Percentiles rank a stretch among this genome's conserved stretches.
These are phyloP conservation scores for Lasioglossum morio DNA, from an alignment of 2,888 invertebrate species.

Conservation along the genomic window DNA sequence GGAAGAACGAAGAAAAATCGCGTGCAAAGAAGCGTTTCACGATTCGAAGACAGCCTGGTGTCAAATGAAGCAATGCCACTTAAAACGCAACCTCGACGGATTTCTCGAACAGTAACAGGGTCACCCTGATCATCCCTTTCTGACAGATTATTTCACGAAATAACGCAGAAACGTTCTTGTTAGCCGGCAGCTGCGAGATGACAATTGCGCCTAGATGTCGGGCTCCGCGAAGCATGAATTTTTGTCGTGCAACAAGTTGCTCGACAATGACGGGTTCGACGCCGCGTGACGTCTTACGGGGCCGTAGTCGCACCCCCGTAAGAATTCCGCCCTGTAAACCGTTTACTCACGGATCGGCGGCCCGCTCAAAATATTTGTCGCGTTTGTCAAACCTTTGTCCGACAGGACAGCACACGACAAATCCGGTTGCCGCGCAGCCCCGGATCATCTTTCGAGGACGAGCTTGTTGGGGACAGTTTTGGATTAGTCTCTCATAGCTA, in stretches of 20 bases:
- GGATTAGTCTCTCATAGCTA: slow-evolving; percentile 37
- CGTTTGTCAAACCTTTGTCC: slow-evolving; percentile 70
- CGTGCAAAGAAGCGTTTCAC: not conserved
- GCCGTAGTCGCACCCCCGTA: slow-evolving; percentile 38
- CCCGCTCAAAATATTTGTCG: slow-evolving; percentile 83
- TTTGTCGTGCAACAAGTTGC: slow-evolving; percentile 72
- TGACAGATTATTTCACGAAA: slow-evolving; percentile 63
- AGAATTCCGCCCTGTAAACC: slow-evolving; percentile 77
- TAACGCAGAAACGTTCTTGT: slow-evolving; percentile 54
- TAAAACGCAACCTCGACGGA: slow-evolving; percentile 37
- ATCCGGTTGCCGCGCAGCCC: slow-evolving; percentile 52
- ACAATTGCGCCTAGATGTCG: slow-evolving; percentile 68
- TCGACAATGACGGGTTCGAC: slow-evolving; percentile 44
- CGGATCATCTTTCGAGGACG: slow-evolving; percentile 56
- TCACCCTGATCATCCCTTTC: slow-evolving; percentile 53
- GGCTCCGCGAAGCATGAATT: slow-evolving; percentile 68
- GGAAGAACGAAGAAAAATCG: not conserved
- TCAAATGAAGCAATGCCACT: slow-evolving; percentile 27
- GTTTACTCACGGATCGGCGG: slow-evolving; percentile 81
- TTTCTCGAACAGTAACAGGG: slow-evolving; percentile 26
- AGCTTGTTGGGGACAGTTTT: slow-evolving; percentile 48
- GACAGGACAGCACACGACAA: slow-evolving; percentile 49
- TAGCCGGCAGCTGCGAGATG: slow-evolving; percentile 75
- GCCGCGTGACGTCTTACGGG: slow-evolving; percentile 50
- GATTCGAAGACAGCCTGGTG: not conserved